phyloP scores from a whole-genome alignment of 2,797 vertebrate species.

The Lagocephalus sceleratus region DNA sequence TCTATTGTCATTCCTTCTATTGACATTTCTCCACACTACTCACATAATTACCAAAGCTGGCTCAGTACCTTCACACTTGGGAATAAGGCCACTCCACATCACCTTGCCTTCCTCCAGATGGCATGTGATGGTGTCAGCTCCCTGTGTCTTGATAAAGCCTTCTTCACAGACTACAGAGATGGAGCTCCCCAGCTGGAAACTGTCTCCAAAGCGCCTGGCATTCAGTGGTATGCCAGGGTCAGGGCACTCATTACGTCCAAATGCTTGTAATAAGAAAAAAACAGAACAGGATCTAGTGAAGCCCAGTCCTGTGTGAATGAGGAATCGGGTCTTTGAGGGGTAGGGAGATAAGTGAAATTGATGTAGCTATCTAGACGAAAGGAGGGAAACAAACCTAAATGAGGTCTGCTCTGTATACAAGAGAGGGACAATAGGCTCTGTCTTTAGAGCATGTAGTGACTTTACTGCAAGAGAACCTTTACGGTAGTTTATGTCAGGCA shows the following conservation, averaged over 20 bases:
- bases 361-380: conserved; percentile 31
- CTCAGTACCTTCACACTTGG: conserved; percentile 91
- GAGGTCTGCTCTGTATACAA: conserved; percentile 24
- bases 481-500: conserved; percentile 1
- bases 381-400: conserved; percentile 6
- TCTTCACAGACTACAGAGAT: conserved; percentile 98
- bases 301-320: conserved; percentile 49
- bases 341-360: conserved; percentile 44
- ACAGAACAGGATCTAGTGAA: conserved; percentile 51
- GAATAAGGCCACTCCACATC: conserved; percentile 98
- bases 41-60: conserved; percentile 17
- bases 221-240: conserved; percentile 96
- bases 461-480: conserved; percentile 13
- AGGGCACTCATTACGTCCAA: conserved; percentile 96
- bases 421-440: conserved; percentile 26
- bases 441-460: conserved; percentile 23
- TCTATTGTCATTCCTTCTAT: too few species aligned
- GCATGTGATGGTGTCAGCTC: conserved; percentile 94
- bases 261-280: conserved; percentile 79
- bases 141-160: conserved; percentile 99
- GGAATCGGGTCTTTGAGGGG: conserved; percentile 43
- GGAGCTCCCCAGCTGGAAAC: conserved; percentile 94
- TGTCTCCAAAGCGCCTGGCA: conserved; percentile 94
- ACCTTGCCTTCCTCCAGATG: conserved; percentile 91
- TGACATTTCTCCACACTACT: not conserved